Percentiles rank a stretch among this genome's conserved stretches.
Evolutionary conservation across 2,797 vertebrate species (phyloP).

Genomic region (Phalloptychus januarius): DNA sequence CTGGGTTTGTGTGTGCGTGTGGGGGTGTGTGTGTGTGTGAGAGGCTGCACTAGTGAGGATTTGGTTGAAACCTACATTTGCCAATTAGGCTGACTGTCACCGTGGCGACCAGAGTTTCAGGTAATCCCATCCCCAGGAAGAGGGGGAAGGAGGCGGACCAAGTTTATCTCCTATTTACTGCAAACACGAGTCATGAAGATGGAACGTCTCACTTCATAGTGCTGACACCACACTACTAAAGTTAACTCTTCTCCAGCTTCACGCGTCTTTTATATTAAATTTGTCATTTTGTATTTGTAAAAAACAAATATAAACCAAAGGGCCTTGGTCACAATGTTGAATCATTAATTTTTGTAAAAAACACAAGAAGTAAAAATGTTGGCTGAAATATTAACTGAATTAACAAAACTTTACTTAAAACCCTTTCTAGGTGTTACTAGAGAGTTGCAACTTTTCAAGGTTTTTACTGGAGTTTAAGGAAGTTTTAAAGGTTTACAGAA

Average conservation of each 20-base stretch:
- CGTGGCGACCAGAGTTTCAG: constrained; percentile 56
- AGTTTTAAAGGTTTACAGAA: background rate
- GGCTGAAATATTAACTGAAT: background rate
- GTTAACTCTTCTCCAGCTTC: background rate
- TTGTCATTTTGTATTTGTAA: no score
- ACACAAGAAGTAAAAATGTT: background rate
- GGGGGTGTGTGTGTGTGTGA: constrained; percentile 23
- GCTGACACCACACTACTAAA: background rate
- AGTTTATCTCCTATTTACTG: constrained; percentile 41
- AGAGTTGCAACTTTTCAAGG: background rate
- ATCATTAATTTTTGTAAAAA: background rate
- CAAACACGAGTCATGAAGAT: constrained; percentile 31
- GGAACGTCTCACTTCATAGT: constrained; percentile 15
- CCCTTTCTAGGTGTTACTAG: background rate
- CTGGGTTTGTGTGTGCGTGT: constrained; percentile 33
- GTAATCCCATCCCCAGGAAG: constrained; percentile 58
- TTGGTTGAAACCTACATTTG: constrained; percentile 74
- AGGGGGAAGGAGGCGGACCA: constrained; percentile 27
- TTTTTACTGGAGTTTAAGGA: background rate
- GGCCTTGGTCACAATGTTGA: no score
- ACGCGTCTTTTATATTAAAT: no score
- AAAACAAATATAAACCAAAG: background rate
- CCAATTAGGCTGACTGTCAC: constrained; percentile 72
- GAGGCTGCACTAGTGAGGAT: constrained; percentile 55
- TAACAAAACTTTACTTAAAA: background rate